These are phyloP conservation scores for Psittacara wagleri DNA, from an alignment of 2,113 vertebrate genomes.

Conservation along the genomic window DNA sequence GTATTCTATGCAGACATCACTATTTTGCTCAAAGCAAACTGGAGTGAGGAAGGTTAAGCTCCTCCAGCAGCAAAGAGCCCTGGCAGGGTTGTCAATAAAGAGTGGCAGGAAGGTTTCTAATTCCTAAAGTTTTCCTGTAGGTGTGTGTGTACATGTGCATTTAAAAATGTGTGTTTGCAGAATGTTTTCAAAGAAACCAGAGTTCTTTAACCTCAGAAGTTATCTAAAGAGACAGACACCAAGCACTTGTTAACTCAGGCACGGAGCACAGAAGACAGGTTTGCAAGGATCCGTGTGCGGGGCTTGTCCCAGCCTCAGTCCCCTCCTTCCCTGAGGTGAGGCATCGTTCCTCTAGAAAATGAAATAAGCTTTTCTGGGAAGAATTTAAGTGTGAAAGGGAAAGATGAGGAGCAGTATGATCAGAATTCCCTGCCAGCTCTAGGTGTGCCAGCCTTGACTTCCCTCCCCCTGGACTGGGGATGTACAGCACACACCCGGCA, in stretches of 20 bases:
- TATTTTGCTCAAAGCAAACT: neutral
- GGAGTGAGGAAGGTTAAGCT: neutral
- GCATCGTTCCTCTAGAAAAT: neutral
- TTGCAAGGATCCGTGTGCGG: rapidly evolving
- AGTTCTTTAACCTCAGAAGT: neutral
- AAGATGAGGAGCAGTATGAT: neutral
- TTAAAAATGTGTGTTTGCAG: neutral
- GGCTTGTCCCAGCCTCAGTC: neutral
- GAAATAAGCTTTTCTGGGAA: neutral
- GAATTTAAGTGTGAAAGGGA: neutral
- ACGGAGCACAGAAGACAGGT: neutral
- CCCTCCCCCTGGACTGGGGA: neutral
- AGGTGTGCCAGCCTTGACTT: neutral
- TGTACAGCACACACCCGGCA: neutral
- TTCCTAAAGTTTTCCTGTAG: neutral
- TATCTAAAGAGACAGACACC: neutral
- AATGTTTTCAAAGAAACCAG: neutral
- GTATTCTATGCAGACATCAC: neutral
- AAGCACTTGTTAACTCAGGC: neutral
- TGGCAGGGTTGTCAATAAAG: neutral
- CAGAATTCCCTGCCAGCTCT: neutral
- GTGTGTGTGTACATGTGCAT: neutral
- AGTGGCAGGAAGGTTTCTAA: neutral
- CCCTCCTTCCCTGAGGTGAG: neutral
- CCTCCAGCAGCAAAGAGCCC: neutral